phyloP scores from a whole-genome alignment of 1,140 invertebrate genomes.

The Drosophila neocordata region DNA sequence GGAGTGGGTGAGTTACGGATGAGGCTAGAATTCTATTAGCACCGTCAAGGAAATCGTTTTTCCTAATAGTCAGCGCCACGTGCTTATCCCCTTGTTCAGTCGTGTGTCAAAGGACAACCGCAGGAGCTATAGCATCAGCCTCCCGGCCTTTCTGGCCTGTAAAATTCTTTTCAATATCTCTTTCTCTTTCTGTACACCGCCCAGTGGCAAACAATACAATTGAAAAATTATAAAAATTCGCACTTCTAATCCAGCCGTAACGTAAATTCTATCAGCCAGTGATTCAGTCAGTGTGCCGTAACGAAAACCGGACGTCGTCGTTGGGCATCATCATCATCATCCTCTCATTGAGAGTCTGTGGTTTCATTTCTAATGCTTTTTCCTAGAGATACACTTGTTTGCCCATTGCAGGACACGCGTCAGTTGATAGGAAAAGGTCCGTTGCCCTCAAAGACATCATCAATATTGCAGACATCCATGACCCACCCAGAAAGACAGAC shows the following conservation, averaged over 20 bases:
- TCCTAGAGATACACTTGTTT: constrained; percentile 71
- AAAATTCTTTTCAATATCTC: constrained; percentile 13
- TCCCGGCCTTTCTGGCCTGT: constrained; percentile 11
- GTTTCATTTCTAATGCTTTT: constrained; percentile 16
- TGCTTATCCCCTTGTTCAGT: constrained; percentile 55
- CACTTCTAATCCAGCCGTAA: constrained; percentile 55
- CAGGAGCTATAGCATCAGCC: constrained; percentile 43
- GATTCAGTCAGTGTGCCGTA: constrained; percentile 27
- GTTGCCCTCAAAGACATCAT: constrained; percentile 54
- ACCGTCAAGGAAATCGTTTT: constrained; percentile 70
- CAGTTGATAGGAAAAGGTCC: constrained; percentile 15
- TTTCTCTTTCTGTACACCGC: not conserved
- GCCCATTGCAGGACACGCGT: constrained; percentile 49
- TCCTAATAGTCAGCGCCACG: constrained; percentile 71
- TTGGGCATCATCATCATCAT: not conserved
- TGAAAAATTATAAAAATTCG: constrained; percentile 81
- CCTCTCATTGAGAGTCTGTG: constrained; percentile 17
- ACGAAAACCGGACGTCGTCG: constrained; percentile 61
- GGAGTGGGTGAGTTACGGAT: not conserved
- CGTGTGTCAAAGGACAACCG: constrained; percentile 75
- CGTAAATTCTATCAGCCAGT: constrained; percentile 35
- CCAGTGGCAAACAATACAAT: constrained; percentile 67
- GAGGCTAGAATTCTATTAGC: constrained; percentile 65
- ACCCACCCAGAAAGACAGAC: not conserved
- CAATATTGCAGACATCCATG: constrained; percentile 63